Conservation (phyloP, 1,140 invertebrate species). For the Dufourea novaeangliae region DNA sequence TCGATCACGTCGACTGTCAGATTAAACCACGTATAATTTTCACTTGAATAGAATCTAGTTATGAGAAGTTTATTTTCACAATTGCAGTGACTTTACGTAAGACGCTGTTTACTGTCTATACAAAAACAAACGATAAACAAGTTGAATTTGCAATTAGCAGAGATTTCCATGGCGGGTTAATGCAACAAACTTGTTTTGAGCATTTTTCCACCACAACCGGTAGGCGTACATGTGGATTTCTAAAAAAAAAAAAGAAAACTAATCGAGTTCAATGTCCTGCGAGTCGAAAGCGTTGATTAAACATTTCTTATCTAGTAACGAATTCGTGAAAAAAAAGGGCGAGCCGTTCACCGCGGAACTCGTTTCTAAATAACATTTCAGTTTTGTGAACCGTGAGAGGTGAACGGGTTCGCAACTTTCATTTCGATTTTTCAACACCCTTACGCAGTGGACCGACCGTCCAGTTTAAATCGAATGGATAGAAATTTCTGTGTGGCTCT, state of each 20-base stretch:
- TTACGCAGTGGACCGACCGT: constrained; percentile 7
- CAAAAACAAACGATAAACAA: background rate
- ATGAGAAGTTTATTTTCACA: too few relatives aligned
- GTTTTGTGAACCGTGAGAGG: constrained; percentile 13
- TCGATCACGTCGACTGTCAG: too few relatives aligned
- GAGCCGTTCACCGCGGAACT: constrained; percentile 32
- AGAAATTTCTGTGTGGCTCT: background rate
- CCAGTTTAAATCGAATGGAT: constrained; percentile 8
- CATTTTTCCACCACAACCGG: background rate
- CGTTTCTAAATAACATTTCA: constrained; percentile 37
- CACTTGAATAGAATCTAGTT: too few relatives aligned
- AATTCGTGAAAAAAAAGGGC: constrained; percentile 3
- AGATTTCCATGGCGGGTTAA: background rate
- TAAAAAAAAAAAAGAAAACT: background rate
- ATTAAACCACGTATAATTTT: too few relatives aligned
- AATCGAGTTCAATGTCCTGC: constrained; percentile 31
- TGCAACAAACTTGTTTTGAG: too few relatives aligned
- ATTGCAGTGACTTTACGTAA: background rate
- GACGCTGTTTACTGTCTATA: background rate
- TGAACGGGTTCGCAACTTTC: constrained; percentile 48
- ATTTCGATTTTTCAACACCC: constrained; percentile 54
- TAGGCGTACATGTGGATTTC: background rate
- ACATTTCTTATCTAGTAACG: constrained; percentile 7
- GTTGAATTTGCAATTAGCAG: background rate
- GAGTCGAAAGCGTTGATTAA: background rate